Conservation (phyloP, 2,113 vertebrate genomes). For the Gymnobelideus leadbeateri region DNA sequence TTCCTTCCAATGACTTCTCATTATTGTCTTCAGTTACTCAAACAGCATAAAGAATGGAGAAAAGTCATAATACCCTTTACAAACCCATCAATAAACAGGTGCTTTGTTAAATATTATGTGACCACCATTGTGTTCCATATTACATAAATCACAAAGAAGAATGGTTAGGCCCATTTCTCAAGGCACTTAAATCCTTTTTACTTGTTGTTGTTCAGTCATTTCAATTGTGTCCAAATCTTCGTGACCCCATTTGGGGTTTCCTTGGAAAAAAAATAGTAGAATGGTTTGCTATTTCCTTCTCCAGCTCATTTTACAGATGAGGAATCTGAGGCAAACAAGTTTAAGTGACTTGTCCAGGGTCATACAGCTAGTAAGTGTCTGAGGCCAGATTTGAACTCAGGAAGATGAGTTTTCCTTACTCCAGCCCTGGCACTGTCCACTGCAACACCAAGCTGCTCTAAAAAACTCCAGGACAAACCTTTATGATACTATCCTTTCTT, state of each 20-base stretch:
- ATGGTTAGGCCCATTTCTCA: neutral
- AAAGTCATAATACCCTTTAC: neutral
- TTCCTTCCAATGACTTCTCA: neutral
- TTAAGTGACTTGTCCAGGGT: too few relatives aligned
- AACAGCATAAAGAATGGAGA: neutral
- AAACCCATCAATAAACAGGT: neutral
- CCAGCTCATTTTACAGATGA: too few relatives aligned
- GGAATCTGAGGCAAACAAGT: too few relatives aligned
- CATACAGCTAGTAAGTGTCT: neutral
- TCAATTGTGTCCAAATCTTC: too few relatives aligned
- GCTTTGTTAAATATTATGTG: neutral
- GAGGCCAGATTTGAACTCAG: neutral
- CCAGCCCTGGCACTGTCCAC: neutral
- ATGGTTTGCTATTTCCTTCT: too few relatives aligned
- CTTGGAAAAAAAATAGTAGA: too few relatives aligned
- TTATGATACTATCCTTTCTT: neutral
- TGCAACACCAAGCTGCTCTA: neutral
- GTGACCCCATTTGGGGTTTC: too few relatives aligned
- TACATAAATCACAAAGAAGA: neutral
- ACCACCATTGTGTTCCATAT: neutral
- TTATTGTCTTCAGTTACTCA: neutral
- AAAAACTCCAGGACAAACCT: neutral
- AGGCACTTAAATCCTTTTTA: neutral
- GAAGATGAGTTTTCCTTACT: neutral
- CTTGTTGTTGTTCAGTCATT: too few relatives aligned